A percentile compares a stretch with the other conserved stretches of the same genome.
phyloP scores from a whole-genome alignment of 2,797 vertebrate species.

The Pangasius djambal region DNA sequence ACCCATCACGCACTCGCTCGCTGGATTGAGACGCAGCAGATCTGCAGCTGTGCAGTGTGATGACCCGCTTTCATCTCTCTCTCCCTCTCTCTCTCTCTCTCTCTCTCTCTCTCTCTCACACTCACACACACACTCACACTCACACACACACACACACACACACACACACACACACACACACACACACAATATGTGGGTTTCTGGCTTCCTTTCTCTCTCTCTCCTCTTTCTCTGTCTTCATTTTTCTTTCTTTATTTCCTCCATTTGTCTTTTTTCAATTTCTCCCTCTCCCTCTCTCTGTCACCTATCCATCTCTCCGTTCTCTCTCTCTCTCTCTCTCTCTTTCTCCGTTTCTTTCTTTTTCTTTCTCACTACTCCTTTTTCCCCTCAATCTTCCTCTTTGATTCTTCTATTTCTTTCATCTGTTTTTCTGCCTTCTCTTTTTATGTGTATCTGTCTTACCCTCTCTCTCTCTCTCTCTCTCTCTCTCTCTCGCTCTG shows the following conservation, averaged over 20 bases:
- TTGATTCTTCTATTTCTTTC: background rate
- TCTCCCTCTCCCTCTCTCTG: background rate
- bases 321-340: background rate
- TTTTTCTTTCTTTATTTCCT: background rate
- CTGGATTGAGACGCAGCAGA: constrained; percentile 37
- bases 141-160: constrained; percentile 12
- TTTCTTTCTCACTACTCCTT: background rate
- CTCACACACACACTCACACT: background rate
- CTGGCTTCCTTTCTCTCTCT: background rate
- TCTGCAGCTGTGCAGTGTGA: constrained; percentile 25
- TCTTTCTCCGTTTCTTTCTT: background rate
- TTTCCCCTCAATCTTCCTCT: background rate
- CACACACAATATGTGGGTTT: constrained; percentile 14
- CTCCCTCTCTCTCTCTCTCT: background rate
- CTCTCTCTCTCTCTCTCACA: no score
- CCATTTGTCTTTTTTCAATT: no score
- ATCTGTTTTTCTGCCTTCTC: background rate
- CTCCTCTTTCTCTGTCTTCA: background rate
- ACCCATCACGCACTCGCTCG: constrained; percentile 30
- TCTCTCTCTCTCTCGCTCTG: background rate
- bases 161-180: constrained; percentile 12
- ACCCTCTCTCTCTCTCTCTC: background rate
- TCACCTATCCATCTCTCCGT: background rate
- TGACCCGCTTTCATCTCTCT: constrained; percentile 12
- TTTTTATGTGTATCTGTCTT: background rate